A percentile compares a stretch with the other conserved stretches of the same genome.
Conservation (phyloP, 1,140 invertebrate species). For the Papilio polyxenes region DNA sequence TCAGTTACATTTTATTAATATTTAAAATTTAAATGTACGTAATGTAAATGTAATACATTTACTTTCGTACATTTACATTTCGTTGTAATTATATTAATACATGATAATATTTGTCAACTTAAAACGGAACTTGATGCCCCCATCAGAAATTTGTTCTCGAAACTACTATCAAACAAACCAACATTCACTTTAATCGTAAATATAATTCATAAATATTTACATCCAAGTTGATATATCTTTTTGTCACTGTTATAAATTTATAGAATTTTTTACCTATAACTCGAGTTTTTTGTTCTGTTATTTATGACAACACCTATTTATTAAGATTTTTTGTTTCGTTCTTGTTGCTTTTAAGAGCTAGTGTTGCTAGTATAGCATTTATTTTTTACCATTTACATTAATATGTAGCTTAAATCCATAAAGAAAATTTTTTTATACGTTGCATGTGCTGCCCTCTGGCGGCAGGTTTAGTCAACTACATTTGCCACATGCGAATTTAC, state of each 20-base stretch:
- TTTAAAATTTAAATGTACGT: neutral
- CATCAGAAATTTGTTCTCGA: conserved; percentile 1
- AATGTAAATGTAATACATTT: no score
- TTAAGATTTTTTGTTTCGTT: neutral
- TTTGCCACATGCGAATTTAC: neutral
- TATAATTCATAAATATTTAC: neutral
- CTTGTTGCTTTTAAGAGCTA: neutral
- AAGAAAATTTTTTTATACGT: conserved; percentile 53
- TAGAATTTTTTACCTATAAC: neutral
- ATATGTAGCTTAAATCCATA: conserved; percentile 51
- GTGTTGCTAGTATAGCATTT: neutral
- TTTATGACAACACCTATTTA: neutral
- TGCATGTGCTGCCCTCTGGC: conserved; percentile 54
- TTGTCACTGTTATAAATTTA: neutral
- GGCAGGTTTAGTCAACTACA: conserved; percentile 29
- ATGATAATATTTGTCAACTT: neutral
- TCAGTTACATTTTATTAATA: neutral
- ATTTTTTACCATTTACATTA: neutral
- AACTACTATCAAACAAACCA: neutral
- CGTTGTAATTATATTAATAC: neutral
- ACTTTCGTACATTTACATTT: neutral
- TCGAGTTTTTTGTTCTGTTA: neutral
- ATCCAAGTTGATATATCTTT: neutral
- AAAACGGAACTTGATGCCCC: neutral
- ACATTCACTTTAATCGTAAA: neutral